phyloP scores from a whole-genome alignment of 2,888 invertebrate genomes.

The Hypsopygia costalis region DNA sequence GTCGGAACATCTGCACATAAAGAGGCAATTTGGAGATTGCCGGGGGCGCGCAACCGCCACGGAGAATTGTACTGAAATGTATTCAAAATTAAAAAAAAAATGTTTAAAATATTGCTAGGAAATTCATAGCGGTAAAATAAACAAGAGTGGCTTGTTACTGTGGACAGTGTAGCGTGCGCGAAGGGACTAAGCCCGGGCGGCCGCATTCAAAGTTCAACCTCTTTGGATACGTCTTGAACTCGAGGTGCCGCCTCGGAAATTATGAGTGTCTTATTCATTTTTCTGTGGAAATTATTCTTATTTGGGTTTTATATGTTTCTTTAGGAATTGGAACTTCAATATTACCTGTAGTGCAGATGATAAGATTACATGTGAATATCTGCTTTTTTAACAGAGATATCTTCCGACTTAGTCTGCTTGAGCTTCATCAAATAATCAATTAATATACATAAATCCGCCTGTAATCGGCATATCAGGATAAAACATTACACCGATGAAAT shows the following conservation, averaged over 20 bases:
- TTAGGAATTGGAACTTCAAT: no score
- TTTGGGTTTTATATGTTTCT: neutral
- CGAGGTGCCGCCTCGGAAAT: constrained; percentile 1
- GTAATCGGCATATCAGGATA: no score
- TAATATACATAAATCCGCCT: no score
- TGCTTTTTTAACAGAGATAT: no score
- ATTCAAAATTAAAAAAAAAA: constrained; percentile 76
- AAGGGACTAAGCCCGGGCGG: constrained; percentile 11
- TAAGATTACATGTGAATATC: no score
- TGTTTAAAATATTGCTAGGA: constrained; percentile 66
- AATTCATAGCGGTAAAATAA: constrained; percentile 78
- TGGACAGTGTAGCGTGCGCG: constrained; percentile 28
- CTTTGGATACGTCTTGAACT: neutral
- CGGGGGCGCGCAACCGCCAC: constrained; percentile 73
- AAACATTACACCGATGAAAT: no score
- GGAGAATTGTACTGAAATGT: constrained; percentile 76
- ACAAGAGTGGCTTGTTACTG: constrained; percentile 68
- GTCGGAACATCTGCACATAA: constrained; percentile 80
- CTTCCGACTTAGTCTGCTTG: no score
- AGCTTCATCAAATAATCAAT: no score
- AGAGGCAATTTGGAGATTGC: constrained; percentile 81
- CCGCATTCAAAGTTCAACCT: neutral
- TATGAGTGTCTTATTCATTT: neutral
- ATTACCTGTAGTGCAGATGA: no score
- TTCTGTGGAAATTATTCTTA: neutral